A percentile compares a stretch with the other conserved stretches of the same genome.
Evolutionary conservation across 2,888 invertebrate species (phyloP).

Genomic region (Drosophila mimetica): DNA sequence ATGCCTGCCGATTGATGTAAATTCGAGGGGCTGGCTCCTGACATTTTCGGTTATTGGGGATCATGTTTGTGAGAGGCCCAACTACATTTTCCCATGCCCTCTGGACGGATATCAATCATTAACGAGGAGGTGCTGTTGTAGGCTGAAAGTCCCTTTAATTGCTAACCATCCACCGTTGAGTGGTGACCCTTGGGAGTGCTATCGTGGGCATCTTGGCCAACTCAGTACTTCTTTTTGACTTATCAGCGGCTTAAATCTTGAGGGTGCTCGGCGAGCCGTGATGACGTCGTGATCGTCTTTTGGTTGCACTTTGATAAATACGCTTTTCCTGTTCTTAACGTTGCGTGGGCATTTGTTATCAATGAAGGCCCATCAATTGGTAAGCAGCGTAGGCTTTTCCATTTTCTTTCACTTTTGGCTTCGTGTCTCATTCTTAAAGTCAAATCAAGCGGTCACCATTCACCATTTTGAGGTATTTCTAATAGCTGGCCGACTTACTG

Average conservation of each 20-base stretch:
- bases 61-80: slow-evolving; percentile 8
- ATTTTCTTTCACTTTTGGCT: slow-evolving; percentile 9
- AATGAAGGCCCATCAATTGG: slow-evolving; percentile 40
- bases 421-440: slow-evolving; percentile 20
- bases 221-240: slow-evolving; percentile 10
- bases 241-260: slow-evolving; percentile 30
- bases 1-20: slow-evolving; percentile 41
- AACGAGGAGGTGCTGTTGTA: slow-evolving; percentile 9
- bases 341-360: slow-evolving; percentile 37
- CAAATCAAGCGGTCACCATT: slow-evolving; percentile 44
- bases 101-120: slow-evolving; percentile 46
- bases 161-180: slow-evolving; percentile 30
- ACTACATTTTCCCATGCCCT: slow-evolving; percentile 34
- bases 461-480: slow-evolving; percentile 23
- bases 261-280: slow-evolving; percentile 57
- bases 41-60: slow-evolving; percentile 34
- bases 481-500: slow-evolving; percentile 31
- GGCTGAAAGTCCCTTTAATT: slow-evolving; percentile 23
- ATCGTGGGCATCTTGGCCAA: slow-evolving; percentile 26
- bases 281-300: slow-evolving; percentile 47
- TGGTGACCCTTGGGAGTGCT: slow-evolving; percentile 24
- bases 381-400: slow-evolving; percentile 27
- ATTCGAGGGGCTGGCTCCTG: slow-evolving; percentile 31
- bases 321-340: slow-evolving; percentile 31
- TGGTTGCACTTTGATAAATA: slow-evolving; percentile 40